A percentile compares a stretch with the other conserved stretches of the same genome.
These are phyloP conservation scores for Melanaphis sacchari DNA, from an alignment of 1,140 invertebrate genomes.

Conservation along the genomic window DNA sequence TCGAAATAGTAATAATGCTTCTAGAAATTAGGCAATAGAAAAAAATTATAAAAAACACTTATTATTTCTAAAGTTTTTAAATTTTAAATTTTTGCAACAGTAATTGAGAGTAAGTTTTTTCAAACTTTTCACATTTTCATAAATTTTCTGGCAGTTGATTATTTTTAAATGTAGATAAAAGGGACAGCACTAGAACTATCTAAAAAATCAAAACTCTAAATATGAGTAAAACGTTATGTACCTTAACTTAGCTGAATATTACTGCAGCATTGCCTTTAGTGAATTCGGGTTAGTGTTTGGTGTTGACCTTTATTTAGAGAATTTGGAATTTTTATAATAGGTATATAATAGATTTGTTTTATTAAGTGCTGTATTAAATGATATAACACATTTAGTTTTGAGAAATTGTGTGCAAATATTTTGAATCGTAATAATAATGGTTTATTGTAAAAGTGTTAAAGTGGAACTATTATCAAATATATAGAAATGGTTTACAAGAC, in stretches of 20 bases:
- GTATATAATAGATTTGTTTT: background rate
- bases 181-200: background rate
- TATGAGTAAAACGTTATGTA: background rate
- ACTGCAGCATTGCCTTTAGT: background rate
- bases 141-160: no score
- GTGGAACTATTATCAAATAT: background rate
- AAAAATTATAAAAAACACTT: no score
- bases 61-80: no score
- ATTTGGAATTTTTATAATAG: background rate
- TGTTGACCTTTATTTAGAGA: background rate
- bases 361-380: background rate
- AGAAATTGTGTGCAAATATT: background rate
- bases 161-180: background rate
- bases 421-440: background rate
- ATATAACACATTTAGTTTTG: background rate
- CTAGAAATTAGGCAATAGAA: no score
- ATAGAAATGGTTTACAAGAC: background rate
- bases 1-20: no score
- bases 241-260: background rate
- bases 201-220: background rate
- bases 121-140: no score
- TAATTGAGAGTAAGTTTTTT: no score
- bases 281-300: background rate
- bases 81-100: no score
- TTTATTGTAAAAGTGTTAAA: background rate